Evolutionary conservation across 2,797 vertebrate species (phyloP).

Genomic region (Gobio occitaniae): DNA sequence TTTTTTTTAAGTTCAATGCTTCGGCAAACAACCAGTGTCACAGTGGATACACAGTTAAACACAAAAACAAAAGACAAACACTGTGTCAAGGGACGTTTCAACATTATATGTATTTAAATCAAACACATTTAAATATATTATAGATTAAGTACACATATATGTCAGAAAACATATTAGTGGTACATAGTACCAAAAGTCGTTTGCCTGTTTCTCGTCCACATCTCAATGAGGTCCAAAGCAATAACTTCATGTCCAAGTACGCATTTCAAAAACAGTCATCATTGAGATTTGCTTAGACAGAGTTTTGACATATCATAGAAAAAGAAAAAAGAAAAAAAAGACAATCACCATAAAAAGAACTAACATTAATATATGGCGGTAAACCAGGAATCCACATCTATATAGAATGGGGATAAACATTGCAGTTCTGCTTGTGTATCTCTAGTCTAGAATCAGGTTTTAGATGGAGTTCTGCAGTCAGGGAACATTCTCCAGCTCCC

Average conservation of each 20-base stretch:
- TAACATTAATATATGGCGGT: slow-evolving; percentile 68
- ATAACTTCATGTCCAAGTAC: slow-evolving; percentile 76
- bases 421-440: slow-evolving; percentile 72
- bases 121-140: slow-evolving; percentile 99
- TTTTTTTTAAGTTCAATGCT: not conserved
- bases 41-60: not conserved
- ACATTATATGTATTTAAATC: slow-evolving; percentile 96
- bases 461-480: slow-evolving; percentile 53
- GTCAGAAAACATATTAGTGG: slow-evolving; percentile 91
- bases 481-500: slow-evolving; percentile 29
- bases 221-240: slow-evolving; percentile 83
- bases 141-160: slow-evolving; percentile 95
- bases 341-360: slow-evolving; percentile 69
- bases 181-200: slow-evolving; percentile 99
- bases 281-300: slow-evolving; percentile 71
- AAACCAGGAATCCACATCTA: slow-evolving; percentile 79
- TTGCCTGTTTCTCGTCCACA: slow-evolving; percentile 83
- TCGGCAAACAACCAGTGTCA: not conserved
- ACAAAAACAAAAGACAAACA: slow-evolving; percentile 55
- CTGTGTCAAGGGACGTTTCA: slow-evolving; percentile 72
- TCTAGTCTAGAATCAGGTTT: slow-evolving; percentile 64
- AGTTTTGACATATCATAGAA: slow-evolving; percentile 65
- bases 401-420: slow-evolving; percentile 69
- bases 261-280: slow-evolving; percentile 81
- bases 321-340: slow-evolving; percentile 45